phyloP scores from a whole-genome alignment of 2,797 vertebrate genomes.

The Austrolebias charrua region DNA sequence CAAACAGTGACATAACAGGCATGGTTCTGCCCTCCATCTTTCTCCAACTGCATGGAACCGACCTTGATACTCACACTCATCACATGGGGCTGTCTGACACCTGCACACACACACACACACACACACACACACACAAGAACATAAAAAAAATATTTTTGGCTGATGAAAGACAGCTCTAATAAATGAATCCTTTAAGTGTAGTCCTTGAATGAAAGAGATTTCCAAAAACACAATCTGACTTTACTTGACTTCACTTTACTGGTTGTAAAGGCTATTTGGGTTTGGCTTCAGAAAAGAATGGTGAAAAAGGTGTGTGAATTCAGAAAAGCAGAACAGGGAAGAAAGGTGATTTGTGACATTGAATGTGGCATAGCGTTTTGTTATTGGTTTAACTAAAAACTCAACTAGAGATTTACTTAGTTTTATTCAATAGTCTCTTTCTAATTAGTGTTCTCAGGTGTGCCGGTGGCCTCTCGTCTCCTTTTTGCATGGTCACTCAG shows the following conservation, averaged over 20 bases:
- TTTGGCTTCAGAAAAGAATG: not conserved
- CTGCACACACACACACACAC: no score
- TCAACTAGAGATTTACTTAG: no score
- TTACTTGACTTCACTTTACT: not conserved
- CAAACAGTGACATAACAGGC: constrained; percentile 85
- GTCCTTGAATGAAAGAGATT: not conserved
- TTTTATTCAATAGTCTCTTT: no score
- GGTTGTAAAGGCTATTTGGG: not conserved
- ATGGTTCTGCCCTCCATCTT: constrained; percentile 82
- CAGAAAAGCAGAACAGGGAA: not conserved
- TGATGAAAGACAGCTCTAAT: not conserved
- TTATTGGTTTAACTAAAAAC: no score
- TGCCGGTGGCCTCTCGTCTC: no score
- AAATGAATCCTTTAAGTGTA: not conserved
- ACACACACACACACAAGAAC: not conserved
- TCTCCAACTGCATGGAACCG: constrained; percentile 72
- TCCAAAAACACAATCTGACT: not conserved
- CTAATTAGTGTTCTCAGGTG: no score
- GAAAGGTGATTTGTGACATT: no score
- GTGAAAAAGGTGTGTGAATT: no score
- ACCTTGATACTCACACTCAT: constrained; percentile 80
- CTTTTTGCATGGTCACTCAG: no score
- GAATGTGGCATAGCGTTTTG: no score
- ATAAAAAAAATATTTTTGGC: not conserved
- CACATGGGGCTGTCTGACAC: constrained; percentile 85